Base-by-base conservation (phyloP, 2,113 vertebrate genomes). In the Nothoprocta pentlandii region DNA sequence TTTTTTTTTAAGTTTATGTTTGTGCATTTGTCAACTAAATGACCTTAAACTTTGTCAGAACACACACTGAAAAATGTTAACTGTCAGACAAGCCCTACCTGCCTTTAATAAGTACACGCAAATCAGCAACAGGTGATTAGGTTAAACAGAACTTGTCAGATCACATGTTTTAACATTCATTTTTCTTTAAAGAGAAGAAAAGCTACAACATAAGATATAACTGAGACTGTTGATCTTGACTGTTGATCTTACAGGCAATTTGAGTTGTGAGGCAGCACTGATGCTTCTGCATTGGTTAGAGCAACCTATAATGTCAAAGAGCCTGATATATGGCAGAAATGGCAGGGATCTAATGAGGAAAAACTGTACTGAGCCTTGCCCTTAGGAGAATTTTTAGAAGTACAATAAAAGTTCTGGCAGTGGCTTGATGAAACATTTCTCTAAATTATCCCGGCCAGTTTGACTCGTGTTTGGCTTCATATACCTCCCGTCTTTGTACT, bases 11-110 rank as follows among this genome's bases (percentile, higher is more conserved):
- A 58, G 10, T 85, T 85, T 80, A 16, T 58, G 49, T 77, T 95
- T 92, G 63, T 84, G 83, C 61, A n/a, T 93, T 90, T 93, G 30
- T 80, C 56, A 58, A 64, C 53, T 47, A 68, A 95, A 94, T 92
- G 69, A n/a, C 69, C 39, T 41, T 88, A 58, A 90, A 93, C 82
- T 92, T 90, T 54, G 87, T 87, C 69, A 79, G 62, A 67, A 68
- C 25, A 9, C 36, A 71, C 36, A 71, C 39, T 89, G 66, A 82
- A 81, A 79, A 91, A 79, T 28, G 32, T 61, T 86, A 32, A 1
- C n/a, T 90, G 34, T 76, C 66, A 53, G 51, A 59, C 56, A 79
- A 25, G 70, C 73, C 77, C 1, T 61, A 20, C 5, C 61, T 0
- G 0, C 68, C 69, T 92, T 47, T 73, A 87, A 34, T 78, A 90